Evolutionary conservation across 1,140 invertebrate species (phyloP).

Genomic region (Lepidurus packardi): DNA sequence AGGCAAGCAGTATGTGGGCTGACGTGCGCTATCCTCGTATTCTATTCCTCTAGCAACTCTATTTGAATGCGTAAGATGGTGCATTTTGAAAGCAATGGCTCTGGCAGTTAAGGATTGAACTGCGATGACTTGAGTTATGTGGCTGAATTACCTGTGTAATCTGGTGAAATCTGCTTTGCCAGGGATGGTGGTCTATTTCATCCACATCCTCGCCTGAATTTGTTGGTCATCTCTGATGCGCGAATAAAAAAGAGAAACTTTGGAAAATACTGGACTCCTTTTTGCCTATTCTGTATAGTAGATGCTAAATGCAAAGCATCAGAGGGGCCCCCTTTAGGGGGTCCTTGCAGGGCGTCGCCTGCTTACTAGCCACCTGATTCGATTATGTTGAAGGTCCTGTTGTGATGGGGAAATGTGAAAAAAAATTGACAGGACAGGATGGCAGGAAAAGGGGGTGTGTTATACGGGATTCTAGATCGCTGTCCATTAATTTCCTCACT

Average conservation of each 20-base stretch:
- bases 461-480: not conserved
- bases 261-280: too few relatives aligned
- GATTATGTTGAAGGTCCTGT: not conserved
- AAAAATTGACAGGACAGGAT: constrained; percentile 1
- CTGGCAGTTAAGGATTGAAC: not conserved
- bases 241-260: too few relatives aligned
- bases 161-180: too few relatives aligned
- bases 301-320: constrained; percentile 7
- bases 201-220: too few relatives aligned
- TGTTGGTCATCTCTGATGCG: too few relatives aligned
- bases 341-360: constrained; percentile 10
- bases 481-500: not conserved
- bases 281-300: too few relatives aligned
- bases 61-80: not conserved
- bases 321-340: not conserved
- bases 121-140: not conserved
- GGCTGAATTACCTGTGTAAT: too few relatives aligned
- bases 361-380: constrained; percentile 21
- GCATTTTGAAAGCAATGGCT: not conserved
- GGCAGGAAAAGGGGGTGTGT: not conserved
- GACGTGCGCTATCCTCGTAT: not conserved
- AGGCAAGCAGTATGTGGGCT: not conserved
- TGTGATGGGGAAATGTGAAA: not conserved
- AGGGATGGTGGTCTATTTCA: too few relatives aligned
- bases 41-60: not conserved